These are phyloP conservation scores for Capreolus pygargus DNA, from an alignment of 2,113 vertebrate genomes.

Conservation along the genomic window DNA sequence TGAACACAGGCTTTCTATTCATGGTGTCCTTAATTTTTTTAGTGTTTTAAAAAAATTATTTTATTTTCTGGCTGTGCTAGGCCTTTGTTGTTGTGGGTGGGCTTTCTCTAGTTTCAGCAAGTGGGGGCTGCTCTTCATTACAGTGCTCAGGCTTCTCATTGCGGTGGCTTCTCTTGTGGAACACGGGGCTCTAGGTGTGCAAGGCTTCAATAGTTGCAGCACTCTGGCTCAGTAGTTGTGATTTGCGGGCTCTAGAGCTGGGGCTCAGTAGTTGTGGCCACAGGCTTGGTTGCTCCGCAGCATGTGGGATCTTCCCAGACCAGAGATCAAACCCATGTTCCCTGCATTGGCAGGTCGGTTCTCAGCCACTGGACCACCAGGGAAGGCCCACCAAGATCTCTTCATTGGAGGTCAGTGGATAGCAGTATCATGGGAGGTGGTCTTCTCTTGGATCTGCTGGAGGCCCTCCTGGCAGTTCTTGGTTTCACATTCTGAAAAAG, in stretches of 20 bases:
- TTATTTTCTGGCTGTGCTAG: background rate
- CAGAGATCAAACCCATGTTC: background rate
- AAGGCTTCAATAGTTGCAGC: background rate
- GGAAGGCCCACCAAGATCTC: background rate
- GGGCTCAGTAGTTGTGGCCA: background rate
- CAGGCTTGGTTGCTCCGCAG: background rate
- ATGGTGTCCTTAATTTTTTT: background rate
- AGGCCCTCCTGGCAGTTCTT: background rate
- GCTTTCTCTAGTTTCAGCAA: background rate
- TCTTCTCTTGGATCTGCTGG: background rate
- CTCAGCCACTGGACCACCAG: background rate
- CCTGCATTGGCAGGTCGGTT: background rate
- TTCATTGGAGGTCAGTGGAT: slow-evolving; percentile 38
- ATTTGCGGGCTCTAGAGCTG: background rate
- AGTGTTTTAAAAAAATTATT: background rate
- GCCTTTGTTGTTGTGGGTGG: background rate
- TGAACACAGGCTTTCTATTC: background rate
- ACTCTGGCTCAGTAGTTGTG: rapidly evolving
- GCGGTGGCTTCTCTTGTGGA: background rate
- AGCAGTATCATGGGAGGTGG: background rate
- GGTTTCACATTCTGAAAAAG: slow-evolving; percentile 48
- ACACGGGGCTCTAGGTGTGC: background rate
- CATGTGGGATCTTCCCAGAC: background rate
- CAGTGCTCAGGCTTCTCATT: background rate
- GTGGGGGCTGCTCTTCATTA: background rate